Conservation (phyloP, 2,797 vertebrate species). For the Enteromius mattozi region DNA sequence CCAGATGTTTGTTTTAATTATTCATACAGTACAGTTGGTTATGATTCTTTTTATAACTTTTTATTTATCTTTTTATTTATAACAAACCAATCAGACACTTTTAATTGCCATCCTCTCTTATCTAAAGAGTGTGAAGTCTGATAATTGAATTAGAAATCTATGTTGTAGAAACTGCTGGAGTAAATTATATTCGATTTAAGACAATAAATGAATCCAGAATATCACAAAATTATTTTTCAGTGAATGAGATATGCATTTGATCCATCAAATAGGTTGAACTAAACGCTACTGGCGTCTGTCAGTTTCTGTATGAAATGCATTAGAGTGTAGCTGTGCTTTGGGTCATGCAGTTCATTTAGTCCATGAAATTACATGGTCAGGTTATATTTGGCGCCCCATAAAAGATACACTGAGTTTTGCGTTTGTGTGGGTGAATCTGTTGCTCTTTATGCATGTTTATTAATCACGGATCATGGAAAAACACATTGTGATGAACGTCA, state of each 20-base stretch:
- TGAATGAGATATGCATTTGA: neutral
- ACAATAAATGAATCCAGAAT: neutral
- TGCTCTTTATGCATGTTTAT: neutral
- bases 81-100: neutral
- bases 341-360: neutral
- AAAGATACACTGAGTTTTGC: neutral
- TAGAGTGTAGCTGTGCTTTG: neutral
- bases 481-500: neutral
- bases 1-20: neutral
- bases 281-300: neutral
- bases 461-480: neutral
- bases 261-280: neutral
- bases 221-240: neutral
- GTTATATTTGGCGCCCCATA: neutral
- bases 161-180: too few species aligned
- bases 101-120: neutral
- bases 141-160: neutral
- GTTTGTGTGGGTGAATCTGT: neutral
- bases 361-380: neutral
- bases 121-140: neutral
- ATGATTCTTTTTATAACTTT: neutral
- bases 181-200: neutral
- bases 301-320: conserved; percentile 4
- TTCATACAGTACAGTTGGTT: neutral
- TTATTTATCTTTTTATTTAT: too few species aligned